Evolutionary conservation across 2,888 invertebrate species (phyloP), one percentile per base, ranked within the genome.

Genomic region (Scaptomyza caliginosa): DNA sequence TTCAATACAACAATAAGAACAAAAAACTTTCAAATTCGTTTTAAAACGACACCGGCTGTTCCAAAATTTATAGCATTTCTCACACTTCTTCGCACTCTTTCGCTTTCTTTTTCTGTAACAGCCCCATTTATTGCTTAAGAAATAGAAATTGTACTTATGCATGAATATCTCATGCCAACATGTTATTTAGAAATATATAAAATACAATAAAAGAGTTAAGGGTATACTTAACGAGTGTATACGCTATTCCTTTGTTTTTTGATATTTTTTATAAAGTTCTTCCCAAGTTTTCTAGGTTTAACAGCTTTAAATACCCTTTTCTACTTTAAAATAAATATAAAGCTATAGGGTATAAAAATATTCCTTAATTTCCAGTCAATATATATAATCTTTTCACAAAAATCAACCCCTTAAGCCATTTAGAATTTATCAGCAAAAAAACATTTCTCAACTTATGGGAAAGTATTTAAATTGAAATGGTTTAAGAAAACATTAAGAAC

Each of bases 1-100:
- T 49, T 75, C 68, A 79, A 88, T 88, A n/a, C n/a, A n/a, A n/a
- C n/a, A n/a, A n/a, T n/a, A n/a, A n/a, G n/a, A n/a, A 86, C 86
- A 87, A 88, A 87, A 87, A 87, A 88, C 77, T 88, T 88, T 86
- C 74, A 74, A 88, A 83, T 86, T 78, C 78, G 77, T 79, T 86
- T 81, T 76, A 79, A 87, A 87, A 79, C 68, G 78, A 73, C 72
- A 69, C 82, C 84, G 78, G 81, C 70, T 85, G 84, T 65, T 72
- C 60, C 62, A 75, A 79, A 79, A 85, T 85, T 85, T 85, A 85
- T 85, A 49, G 78, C 81, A 67, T 55, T 72, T 76, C 64, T 79
- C 74, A 6, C 13, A 5, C 34, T 8, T 4, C 3, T 3, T 2
- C 32, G 8, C 16, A 0, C 34, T 34, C 34, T 16, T 21, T 21